phyloP scores from a whole-genome alignment of 2,113 vertebrate genomes.

The Hystrix cristata region DNA sequence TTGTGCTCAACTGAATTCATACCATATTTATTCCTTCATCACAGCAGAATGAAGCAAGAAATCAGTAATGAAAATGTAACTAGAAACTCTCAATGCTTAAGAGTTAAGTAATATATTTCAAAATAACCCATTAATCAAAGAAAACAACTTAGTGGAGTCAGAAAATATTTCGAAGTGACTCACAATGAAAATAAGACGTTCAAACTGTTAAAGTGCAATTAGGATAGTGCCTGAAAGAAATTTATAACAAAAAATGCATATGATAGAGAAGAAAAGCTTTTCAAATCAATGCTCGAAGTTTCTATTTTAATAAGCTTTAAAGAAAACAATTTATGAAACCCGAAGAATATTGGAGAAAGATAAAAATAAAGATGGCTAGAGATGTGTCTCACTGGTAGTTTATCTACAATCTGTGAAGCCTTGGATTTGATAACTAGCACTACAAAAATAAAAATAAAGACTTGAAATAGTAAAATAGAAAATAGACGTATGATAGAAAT shows the following conservation, averaged over 20 bases:
- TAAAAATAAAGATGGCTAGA: neutral
- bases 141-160: constrained; percentile 17
- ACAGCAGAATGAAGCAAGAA: neutral
- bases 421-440: neutral
- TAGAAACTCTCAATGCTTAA: neutral
- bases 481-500: neutral
- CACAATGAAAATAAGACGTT: neutral
- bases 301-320: neutral
- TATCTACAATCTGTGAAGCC: neutral
- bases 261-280: neutral
- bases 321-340: neutral
- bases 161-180: neutral
- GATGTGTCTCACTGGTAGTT: neutral
- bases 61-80: neutral
- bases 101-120: neutral
- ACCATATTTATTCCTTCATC: neutral
- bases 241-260: neutral
- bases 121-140: neutral
- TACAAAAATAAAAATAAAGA: neutral
- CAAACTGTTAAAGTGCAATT: neutral
- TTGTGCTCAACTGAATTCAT: neutral
- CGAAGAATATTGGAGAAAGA: neutral
- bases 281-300: neutral
- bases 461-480: neutral
- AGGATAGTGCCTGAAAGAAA: neutral